Base-by-base conservation (phyloP, 2,113 vertebrate genomes). In the Crotalus horridus region DNA sequence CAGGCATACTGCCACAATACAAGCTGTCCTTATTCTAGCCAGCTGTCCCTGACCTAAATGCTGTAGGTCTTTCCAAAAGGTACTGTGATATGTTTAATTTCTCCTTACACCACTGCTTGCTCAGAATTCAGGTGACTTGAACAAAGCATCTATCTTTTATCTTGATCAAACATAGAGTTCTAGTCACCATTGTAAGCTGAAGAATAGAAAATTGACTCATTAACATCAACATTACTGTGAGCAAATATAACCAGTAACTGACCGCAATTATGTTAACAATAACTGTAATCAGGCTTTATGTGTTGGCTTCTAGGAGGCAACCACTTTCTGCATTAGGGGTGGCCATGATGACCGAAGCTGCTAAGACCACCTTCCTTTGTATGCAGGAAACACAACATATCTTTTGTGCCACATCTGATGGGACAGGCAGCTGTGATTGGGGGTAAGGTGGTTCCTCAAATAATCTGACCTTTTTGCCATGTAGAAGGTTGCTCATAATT, bases 91-190 rank as follows among this genome's bases (percentile, higher is more conserved):
- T 23, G 54, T 26, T 43, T 43, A 53, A 23, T 56, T 43, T 17
- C 9, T 9, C 59, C 56, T 74, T 64, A 53, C 4, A 5, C 59
- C 94, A 10, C 90, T 93, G 93, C 89, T 88, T 95, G 85, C 91
- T 93, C 53, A 56, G 33, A 93, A 86, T 3, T 0, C 29, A 94
- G 91, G 12, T 87, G 91, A 69, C 48, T 88, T 33, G 20, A 43
- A 89, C 17, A 20, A 20, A 94, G 90, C 89, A 94, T 64, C 94
- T 94, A 93, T 69, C 91, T 94, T 95, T 94, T 95, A 94, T 94
- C 93, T 94, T 96, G 43, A 53, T 93, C 92, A 95, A 96, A 95
- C 91, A 94, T 3, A 85, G 58, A 92, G 53, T 21, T 64, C 43
- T 88, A 59, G 90, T 94, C 87, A 95, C 69, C 85, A n/a, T 90